Evolutionary conservation across 2,888 invertebrate species (phyloP).

Genomic region (Hartigia nigra): DNA sequence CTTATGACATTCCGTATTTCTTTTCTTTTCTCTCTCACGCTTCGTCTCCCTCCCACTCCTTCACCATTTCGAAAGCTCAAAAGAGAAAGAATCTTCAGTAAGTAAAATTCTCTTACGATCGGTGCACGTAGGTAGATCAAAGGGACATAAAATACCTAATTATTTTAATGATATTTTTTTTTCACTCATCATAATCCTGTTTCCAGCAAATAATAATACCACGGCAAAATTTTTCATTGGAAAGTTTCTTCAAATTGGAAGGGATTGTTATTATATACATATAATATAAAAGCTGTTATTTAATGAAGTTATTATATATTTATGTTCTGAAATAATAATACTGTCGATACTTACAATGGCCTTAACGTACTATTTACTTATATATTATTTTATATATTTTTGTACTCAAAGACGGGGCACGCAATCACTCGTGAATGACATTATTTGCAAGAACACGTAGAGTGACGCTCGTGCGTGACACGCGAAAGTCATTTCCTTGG

Average conservation of each 20-base stretch:
- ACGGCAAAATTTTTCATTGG: neutral
- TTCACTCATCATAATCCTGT: neutral
- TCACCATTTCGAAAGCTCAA: neutral
- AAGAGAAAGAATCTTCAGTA: neutral
- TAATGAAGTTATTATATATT: neutral
- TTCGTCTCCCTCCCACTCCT: neutral
- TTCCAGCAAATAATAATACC: neutral
- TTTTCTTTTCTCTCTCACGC: neutral
- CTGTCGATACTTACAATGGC: neutral
- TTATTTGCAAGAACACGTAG: neutral
- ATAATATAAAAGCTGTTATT: neutral
- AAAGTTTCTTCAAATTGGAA: neutral
- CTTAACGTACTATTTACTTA: neutral
- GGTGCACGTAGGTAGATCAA: neutral
- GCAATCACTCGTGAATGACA: neutral
- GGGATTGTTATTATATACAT: neutral
- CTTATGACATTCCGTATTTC: neutral
- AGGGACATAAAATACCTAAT: neutral
- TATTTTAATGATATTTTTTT: neutral
- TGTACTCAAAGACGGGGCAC: neutral
- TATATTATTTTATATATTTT: neutral
- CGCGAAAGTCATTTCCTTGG: neutral
- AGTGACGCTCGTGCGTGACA: neutral
- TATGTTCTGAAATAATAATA: neutral
- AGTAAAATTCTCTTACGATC: neutral